A percentile compares a stretch with the other conserved stretches of the same genome.
phyloP scores from a whole-genome alignment of 2,113 vertebrate species.

The Balaeniceps rex region DNA sequence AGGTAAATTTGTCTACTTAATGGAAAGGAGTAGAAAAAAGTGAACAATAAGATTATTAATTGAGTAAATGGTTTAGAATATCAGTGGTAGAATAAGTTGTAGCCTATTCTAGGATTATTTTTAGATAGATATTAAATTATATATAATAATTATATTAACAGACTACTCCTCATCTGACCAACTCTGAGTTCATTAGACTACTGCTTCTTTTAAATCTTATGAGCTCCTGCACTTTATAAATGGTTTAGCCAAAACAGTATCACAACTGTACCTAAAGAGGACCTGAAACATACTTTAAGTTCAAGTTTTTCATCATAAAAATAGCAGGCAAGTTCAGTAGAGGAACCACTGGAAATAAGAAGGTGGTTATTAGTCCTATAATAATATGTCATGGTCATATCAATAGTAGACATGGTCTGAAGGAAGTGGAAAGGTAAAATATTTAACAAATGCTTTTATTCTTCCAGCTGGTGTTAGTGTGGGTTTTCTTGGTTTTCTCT shows the following conservation, averaged over 20 bases:
- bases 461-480: neutral
- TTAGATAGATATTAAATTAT: neutral
- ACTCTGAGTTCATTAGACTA: neutral
- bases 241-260: neutral
- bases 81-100: neutral
- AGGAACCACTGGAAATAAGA: neutral
- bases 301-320: neutral
- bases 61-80: neutral
- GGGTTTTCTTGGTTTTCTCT: neutral
- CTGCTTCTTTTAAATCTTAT: neutral
- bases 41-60: neutral
- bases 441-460: neutral
- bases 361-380: neutral
- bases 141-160: neutral
- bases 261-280: neutral
- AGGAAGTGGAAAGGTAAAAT: neutral
- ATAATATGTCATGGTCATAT: neutral
- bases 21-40: neutral
- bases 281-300: neutral
- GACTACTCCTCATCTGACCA: neutral
- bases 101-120: neutral
- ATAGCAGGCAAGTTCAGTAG: neutral
- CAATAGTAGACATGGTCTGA: neutral
- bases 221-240: neutral
- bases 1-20: conserved; percentile 68